Base-by-base conservation (phyloP, 1,140 invertebrate genomes). In the Saccostrea cuccullata region DNA sequence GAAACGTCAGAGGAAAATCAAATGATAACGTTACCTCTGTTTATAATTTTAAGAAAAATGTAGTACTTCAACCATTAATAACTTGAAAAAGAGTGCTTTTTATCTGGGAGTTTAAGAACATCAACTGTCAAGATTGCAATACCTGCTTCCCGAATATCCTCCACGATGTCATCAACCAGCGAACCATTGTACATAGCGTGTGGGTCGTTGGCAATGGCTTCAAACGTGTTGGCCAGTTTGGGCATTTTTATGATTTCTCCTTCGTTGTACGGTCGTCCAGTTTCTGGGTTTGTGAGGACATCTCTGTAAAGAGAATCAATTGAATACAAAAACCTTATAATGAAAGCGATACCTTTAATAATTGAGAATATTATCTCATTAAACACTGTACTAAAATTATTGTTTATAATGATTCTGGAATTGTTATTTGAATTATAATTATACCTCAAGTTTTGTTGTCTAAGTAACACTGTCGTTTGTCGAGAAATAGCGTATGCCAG, bases 101-200 rank as follows among this genome's bases (percentile, higher is more conserved):
- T n/a, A n/a, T n/a, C n/a, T 77, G 11, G 2, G 2, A 17, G 11
- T 12, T n/a, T 17, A 12, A n/a, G 30, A 30, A 20, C n/a, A 11
- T 12, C 9, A 77, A 30, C 23, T 30, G 13, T 77, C 23, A 40
- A 77, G n/a, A 23, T 88, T n/a, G n/a, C n/a, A n/a, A 6, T 85
- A 93, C 93, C 91, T 40, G 55, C 88, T 5, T 93, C 92, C 56
- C 77, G 56, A 23, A 94, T 92, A 55, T 94, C 94, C 4, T 88
- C 64, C 1, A 92, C 88, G 55, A 94, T 93, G 73, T 91, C 89
- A 55, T 90, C 67, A 12, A 92, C 89, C 23, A 94, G 90, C 13
- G 87, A 87, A 8, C 93, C 93, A 83, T 91, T 92, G 83, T 94
- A 94, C 84, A 94, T 93, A 0, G 91, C 90, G 86, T 90, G 60